Evolutionary conservation across 1,140 invertebrate species (phyloP).

Genomic region (Drosophila tani): DNA sequence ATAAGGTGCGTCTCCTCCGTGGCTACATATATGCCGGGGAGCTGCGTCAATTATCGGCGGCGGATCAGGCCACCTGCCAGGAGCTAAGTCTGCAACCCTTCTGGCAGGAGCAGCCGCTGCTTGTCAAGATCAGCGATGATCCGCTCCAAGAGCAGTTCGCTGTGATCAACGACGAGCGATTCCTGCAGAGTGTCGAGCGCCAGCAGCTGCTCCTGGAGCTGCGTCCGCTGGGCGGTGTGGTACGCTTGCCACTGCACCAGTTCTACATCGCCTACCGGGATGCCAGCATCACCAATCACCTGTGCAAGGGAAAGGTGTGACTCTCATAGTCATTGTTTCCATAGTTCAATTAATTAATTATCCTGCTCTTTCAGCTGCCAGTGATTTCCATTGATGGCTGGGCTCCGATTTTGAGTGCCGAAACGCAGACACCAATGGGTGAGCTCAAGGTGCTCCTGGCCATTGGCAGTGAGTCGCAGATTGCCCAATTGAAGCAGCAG

Average conservation of each 20-base stretch:
- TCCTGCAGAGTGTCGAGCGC: constrained; percentile 86
- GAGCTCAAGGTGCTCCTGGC: constrained; percentile 87
- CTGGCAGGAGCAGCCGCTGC: constrained; percentile 61
- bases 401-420: constrained; percentile 86
- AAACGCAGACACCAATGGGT: constrained; percentile 85
- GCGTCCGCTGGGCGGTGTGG: constrained; percentile 86
- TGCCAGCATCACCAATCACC: constrained; percentile 86
- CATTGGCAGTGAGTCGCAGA: constrained; percentile 87
- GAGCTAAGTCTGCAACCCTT: constrained; percentile 72
- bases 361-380: constrained; percentile 85
- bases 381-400: constrained; percentile 88
- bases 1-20: constrained; percentile 73
- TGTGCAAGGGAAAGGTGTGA: constrained; percentile 84
- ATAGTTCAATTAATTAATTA: neutral
- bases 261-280: constrained; percentile 88
- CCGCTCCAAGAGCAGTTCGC: constrained; percentile 86
- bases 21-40: constrained; percentile 73
- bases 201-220: constrained; percentile 87
- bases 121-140: constrained; percentile 16
- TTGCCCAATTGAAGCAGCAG: constrained; percentile 86
- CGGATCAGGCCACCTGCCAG: constrained; percentile 34
- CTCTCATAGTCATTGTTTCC: too few relatives aligned
- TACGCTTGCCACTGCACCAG: constrained; percentile 87
- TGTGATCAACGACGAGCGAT: constrained; percentile 86
- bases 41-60: constrained; percentile 49